phyloP scores from a whole-genome alignment of 2,797 vertebrate genomes.

The Petrocephalus schoutedeni region DNA sequence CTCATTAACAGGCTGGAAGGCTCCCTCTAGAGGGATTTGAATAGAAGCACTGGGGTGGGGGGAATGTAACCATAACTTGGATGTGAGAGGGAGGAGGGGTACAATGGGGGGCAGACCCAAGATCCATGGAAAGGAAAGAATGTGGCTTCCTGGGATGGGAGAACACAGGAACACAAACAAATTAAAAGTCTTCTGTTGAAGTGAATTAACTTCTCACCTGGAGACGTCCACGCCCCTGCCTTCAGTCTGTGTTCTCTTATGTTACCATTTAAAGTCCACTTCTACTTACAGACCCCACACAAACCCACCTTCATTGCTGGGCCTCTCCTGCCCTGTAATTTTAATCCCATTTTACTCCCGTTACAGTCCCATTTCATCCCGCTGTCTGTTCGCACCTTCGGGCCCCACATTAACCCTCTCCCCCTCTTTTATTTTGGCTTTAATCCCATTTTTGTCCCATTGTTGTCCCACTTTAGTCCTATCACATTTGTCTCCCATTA shows the following conservation, averaged over 20 bases:
- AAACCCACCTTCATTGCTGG: background rate
- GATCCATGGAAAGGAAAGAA: background rate
- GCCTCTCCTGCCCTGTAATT: background rate
- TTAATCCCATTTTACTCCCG: background rate
- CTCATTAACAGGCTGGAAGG: background rate
- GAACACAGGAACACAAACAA: background rate
- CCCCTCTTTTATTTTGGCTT: background rate
- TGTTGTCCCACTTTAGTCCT: background rate
- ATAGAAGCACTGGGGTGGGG: background rate
- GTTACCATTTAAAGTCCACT: background rate
- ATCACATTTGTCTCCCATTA: background rate
- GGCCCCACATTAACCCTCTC: background rate
- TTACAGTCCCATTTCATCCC: background rate
- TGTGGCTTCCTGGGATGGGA: background rate
- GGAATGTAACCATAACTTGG: background rate
- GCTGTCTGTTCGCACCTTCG: background rate
- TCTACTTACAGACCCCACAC: background rate
- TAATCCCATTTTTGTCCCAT: background rate
- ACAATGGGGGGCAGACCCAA: background rate
- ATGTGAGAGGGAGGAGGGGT: background rate
- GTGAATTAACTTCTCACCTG: background rate
- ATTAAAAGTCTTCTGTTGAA: background rate
- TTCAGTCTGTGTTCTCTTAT: background rate
- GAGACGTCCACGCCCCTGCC: background rate
- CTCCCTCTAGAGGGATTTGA: background rate